Percentiles rank a stretch among this genome's conserved stretches.
These are phyloP conservation scores for Metallyticus violacea DNA, from an alignment of 2,888 invertebrate genomes.

Conservation along the genomic window DNA sequence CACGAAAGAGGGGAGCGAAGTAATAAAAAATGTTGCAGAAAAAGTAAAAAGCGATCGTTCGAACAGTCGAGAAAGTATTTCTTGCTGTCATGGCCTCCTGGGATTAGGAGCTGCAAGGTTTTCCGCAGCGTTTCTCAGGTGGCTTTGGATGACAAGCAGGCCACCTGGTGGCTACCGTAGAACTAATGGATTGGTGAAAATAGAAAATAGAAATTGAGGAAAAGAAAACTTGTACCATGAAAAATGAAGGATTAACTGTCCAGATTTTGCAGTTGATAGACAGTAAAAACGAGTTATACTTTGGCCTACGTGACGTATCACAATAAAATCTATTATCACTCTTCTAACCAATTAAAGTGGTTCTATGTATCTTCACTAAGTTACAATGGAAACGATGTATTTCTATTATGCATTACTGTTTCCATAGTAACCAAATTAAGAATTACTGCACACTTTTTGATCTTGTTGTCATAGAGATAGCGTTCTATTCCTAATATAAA, in stretches of 20 bases:
- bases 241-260: not conserved
- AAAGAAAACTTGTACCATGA: too few species aligned
- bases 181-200: not conserved
- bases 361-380: not conserved
- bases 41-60: not conserved
- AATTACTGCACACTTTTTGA: not conserved
- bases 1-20: not conserved
- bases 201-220: not conserved
- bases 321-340: too few species aligned
- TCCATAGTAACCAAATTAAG: not conserved
- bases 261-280: not conserved
- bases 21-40: not conserved
- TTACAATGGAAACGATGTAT: not conserved
- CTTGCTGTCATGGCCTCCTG: not conserved
- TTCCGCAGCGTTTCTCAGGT: too few species aligned
- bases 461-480: not conserved
- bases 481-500: not conserved
- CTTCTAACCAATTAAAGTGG: too few species aligned
- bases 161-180: not conserved
- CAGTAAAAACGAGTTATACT: not conserved
- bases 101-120: too few species aligned
- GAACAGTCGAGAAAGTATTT: too few species aligned
- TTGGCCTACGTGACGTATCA: too few species aligned
- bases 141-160: not conserved
- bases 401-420: too few species aligned